Conservation (phyloP, 1,140 invertebrate genomes). For the Coboldia fuscipes region DNA sequence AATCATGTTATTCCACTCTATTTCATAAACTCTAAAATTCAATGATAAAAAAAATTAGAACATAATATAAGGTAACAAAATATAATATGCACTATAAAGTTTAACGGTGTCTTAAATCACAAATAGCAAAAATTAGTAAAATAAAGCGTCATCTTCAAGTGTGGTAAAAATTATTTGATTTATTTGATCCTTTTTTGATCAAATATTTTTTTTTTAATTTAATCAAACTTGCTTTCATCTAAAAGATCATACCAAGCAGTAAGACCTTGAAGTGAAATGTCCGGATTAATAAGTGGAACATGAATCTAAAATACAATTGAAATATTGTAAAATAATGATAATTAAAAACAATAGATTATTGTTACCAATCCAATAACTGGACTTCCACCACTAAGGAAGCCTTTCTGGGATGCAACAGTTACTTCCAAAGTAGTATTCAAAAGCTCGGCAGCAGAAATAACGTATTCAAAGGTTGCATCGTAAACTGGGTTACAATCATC, state of each 20-base stretch:
- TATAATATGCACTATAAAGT: no score
- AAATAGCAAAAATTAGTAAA: no score
- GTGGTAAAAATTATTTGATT: no score
- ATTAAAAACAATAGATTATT: not conserved
- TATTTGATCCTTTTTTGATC: no score
- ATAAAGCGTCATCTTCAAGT: no score
- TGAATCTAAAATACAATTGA: constrained; percentile 10
- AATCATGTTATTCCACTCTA: no score
- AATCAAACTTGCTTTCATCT: constrained; percentile 15
- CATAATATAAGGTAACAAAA: no score
- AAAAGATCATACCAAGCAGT: constrained; percentile 36
- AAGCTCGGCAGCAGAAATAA: constrained; percentile 52
- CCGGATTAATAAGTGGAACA: constrained; percentile 15
- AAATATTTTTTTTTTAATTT: constrained; percentile 1
- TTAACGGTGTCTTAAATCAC: no score
- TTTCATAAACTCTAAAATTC: no score
- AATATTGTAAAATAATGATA: not conserved
- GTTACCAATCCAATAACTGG: constrained; percentile 59
- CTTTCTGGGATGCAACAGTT: constrained; percentile 65
- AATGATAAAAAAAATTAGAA: no score
- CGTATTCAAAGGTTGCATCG: constrained; percentile 77
- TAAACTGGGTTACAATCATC: constrained; percentile 81
- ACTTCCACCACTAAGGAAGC: constrained; percentile 48
- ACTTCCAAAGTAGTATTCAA: constrained; percentile 51
- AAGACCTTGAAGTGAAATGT: constrained; percentile 20